These are phyloP conservation scores for Syncerus caffer DNA, from an alignment of 2,797 vertebrate species.

Conservation along the genomic window DNA sequence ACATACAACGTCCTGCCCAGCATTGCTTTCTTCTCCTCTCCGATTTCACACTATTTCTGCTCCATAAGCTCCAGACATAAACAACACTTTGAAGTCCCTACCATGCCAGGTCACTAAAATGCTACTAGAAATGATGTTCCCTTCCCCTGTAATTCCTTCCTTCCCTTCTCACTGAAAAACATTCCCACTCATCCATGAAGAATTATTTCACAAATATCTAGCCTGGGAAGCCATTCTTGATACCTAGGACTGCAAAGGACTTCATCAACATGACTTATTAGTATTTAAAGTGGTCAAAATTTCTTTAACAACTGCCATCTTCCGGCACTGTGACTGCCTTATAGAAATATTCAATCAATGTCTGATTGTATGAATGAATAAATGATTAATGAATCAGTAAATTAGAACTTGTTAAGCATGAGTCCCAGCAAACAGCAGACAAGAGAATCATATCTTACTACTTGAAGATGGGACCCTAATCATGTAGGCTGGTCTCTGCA, in stretches of 20 bases:
- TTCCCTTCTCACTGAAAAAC: not conserved
- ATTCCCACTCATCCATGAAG: not conserved
- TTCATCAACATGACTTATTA: not conserved
- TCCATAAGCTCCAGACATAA: not conserved
- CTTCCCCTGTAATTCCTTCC: not conserved
- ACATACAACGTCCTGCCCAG: not conserved
- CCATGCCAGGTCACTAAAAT: not conserved
- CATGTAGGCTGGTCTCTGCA: not conserved
- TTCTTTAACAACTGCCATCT: not conserved
- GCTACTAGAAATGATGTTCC: not conserved
- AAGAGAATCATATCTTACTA: not conserved
- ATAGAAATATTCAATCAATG: not conserved
- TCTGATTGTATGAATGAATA: not conserved
- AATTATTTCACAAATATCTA: not conserved
- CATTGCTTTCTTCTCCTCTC: not conserved
- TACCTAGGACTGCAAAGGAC: not conserved
- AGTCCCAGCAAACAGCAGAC: not conserved
- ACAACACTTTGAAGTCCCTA: not conserved
- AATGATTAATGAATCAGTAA: not conserved
- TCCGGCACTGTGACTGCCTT: not conserved
- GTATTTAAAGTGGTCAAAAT: not conserved
- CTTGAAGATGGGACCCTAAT: not conserved
- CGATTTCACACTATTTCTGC: not conserved
- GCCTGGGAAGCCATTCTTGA: not conserved
- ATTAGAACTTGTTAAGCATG: not conserved